phyloP scores from a whole-genome alignment of 2,113 vertebrate species.

The Cyanoderma ruficeps region DNA sequence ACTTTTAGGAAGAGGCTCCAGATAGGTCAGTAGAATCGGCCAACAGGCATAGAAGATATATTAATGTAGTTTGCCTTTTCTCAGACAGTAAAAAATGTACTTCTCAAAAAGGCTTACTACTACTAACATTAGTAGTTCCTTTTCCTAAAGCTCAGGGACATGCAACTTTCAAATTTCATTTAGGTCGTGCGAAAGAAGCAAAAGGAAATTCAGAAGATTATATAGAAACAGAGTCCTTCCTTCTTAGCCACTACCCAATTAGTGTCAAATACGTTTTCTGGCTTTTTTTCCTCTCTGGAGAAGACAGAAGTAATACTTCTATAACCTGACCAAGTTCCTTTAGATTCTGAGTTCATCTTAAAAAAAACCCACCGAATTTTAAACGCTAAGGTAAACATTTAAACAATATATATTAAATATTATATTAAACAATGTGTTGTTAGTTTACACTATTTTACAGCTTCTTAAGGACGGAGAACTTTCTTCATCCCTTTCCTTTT shows the following conservation, averaged over 20 bases:
- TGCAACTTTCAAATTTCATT: not conserved
- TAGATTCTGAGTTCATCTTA: not conserved
- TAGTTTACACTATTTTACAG: not conserved
- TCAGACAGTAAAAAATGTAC: constrained; percentile 3
- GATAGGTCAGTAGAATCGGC: not conserved
- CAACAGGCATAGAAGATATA: not conserved
- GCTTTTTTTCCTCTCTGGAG: not conserved
- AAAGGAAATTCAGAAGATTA: not conserved
- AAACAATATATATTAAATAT: not conserved
- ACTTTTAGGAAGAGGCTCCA: not conserved
- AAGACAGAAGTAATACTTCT: not conserved
- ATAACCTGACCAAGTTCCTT: not conserved
- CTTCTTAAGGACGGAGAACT: not conserved
- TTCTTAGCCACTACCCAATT: not conserved
- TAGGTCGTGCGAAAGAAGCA: not conserved
- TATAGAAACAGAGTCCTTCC: not conserved
- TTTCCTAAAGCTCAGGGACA: constrained; percentile 27
- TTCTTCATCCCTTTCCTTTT: not conserved
- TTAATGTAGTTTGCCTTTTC: not conserved
- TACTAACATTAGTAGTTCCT: constrained; percentile 26
- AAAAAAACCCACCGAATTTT: not conserved
- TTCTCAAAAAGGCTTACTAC: constrained; percentile 28
- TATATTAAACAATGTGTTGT: not conserved
- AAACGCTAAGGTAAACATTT: not conserved
- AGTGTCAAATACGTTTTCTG: not conserved